These are phyloP conservation scores for Etheostoma cragini DNA, from an alignment of 2,113 vertebrate species.

Conservation along the genomic window DNA sequence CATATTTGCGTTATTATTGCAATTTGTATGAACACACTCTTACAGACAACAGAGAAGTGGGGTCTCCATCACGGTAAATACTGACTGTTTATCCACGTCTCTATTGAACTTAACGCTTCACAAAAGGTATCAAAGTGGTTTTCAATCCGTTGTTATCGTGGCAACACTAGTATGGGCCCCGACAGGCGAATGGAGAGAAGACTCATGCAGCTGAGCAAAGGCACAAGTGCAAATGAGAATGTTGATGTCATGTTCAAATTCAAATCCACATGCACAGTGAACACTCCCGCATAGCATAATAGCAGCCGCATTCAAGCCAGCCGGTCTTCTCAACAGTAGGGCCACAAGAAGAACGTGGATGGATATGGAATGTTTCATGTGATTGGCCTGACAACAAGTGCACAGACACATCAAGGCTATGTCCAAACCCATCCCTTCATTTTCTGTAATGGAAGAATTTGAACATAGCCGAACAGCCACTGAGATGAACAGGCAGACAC, in stretches of 20 bases:
- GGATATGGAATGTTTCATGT: constrained; percentile 45
- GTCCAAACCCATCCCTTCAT: constrained; percentile 32
- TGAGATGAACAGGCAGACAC: constrained; percentile 57
- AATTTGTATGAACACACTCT: background rate
- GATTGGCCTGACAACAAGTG: constrained; percentile 11
- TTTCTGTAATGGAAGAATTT: constrained; percentile 20
- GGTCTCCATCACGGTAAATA: background rate
- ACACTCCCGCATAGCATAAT: constrained; percentile 35
- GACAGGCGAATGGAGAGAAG: constrained; percentile 34
- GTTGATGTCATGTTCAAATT: constrained; percentile 57
- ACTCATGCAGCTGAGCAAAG: constrained; percentile 67
- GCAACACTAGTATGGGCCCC: constrained; percentile 34
- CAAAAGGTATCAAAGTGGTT: constrained; percentile 34
- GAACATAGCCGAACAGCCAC: constrained; percentile 41
- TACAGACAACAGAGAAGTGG: background rate
- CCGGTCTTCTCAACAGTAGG: constrained; percentile 3
- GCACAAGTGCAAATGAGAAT: constrained; percentile 65
- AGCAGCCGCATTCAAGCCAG: constrained; percentile 14
- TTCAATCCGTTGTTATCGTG: constrained; percentile 22
- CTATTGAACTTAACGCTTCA: constrained; percentile 5
- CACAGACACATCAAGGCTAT: constrained; percentile 28
- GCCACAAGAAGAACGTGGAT: constrained; percentile 30
- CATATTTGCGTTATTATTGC: background rate
- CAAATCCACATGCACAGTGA: constrained; percentile 65
- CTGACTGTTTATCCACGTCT: background rate